Conservation (phyloP, 2,888 invertebrate genomes). For the Nemapogon koenigi region DNA sequence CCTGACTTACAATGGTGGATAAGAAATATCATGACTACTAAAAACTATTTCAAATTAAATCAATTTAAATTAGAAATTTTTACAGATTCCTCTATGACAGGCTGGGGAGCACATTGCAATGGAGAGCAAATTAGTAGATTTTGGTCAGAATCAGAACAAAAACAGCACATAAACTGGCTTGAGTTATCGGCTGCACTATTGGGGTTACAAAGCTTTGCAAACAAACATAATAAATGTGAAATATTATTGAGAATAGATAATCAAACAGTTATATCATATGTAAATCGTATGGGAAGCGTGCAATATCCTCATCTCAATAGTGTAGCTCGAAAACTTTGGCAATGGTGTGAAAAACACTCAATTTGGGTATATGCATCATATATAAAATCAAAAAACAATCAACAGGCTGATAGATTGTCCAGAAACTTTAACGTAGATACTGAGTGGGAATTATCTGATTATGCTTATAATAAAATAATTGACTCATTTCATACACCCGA, state of each 20-base stretch:
- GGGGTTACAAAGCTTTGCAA: slow-evolving; percentile 10
- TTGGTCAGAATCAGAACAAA: slow-evolving; percentile 2
- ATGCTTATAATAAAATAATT: no score
- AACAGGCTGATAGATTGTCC: slow-evolving; percentile 15
- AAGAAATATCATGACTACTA: background rate
- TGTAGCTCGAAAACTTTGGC: slow-evolving; percentile 13
- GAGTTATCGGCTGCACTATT: slow-evolving; percentile 6
- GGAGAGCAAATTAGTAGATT: slow-evolving; percentile 1
- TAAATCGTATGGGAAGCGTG: slow-evolving; percentile 12
- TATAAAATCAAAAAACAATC: slow-evolving; percentile 14
- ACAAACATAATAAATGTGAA: slow-evolving; percentile 1
- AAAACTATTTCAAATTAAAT: background rate
- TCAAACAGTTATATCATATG: slow-evolving; percentile 10
- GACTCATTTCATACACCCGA: background rate
- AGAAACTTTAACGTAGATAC: slow-evolving; percentile 12
- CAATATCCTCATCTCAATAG: slow-evolving; percentile 14
- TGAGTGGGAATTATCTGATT: slow-evolving; percentile 13
- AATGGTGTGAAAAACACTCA: slow-evolving; percentile 15
- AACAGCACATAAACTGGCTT: slow-evolving; percentile 6
- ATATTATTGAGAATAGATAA: slow-evolving; percentile 7
- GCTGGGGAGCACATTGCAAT: slow-evolving; percentile 6
- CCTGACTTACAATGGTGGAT: slow-evolving; percentile 2
- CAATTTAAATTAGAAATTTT: slow-evolving; percentile 5
- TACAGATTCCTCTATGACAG: slow-evolving; percentile 4
- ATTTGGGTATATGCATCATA: slow-evolving; percentile 15